Base-by-base conservation (phyloP, 23 tunicate species). In the Aplidium turbinatum region DNA sequence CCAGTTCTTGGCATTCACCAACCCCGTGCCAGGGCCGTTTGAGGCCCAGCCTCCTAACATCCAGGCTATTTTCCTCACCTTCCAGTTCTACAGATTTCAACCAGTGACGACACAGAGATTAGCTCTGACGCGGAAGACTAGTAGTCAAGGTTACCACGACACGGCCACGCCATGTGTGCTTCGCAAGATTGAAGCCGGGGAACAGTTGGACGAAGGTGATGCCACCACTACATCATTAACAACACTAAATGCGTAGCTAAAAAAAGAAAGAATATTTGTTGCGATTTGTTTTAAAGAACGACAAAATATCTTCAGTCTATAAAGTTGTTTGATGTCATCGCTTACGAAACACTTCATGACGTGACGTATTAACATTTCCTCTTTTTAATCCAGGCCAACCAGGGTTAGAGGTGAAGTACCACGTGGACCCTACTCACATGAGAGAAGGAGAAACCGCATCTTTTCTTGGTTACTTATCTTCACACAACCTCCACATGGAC, bases 61-160 rank as follows among this genome's bases (percentile, higher is more conserved):
- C 25, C 53, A 75, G 39, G 63, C 85, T 40, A 32, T 81, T 18
- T 87, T 87, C 34, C 81, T 85, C 63, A 75, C 95, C 25, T 87
- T 87, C 38, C 95, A 87, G 51, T 87, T 87, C 36, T 87, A 87
- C 48, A 87, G 95, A 31, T 87, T 87, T 47, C 75, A 56, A 26
- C 68, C 95, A 31, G 82, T 81, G 3, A 73, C 86, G 3, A 87
- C 95, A 19, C 85, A 81, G 30, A 63, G 95, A 23, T 45, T 87
- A 73, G 70, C 75, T 31, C 73, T 87, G 19, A 21, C 64, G 19
- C 65, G 65, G 26, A 73, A 79, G 45, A 3, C 47, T 21, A 74
- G 40, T 30, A 9, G 42, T 0, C 65, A 32, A 22, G 85, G 78
- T 31, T 51, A 24, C 55, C 61, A 50, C 19, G 66, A 61, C 60